Base-by-base conservation (phyloP, 2,113 vertebrate species). In the Boulengeromyrus knoepffleri region DNA sequence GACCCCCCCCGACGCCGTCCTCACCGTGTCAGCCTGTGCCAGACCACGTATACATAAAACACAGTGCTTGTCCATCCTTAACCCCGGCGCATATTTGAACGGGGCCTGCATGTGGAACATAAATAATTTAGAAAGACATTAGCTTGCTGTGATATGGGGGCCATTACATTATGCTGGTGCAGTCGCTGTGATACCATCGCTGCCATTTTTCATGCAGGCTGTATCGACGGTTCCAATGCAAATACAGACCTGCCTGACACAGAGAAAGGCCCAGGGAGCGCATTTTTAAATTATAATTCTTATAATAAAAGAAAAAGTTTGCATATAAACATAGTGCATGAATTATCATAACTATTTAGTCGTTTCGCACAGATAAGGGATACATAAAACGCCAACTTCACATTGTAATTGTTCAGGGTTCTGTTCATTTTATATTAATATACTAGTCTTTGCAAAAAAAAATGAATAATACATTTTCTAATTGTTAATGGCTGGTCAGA, bases 1-100 rank as follows among this genome's bases (percentile, higher is more conserved):
- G 27, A 56, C 53, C 88, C 86, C 90, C 91, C 88, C 91, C 90
- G 91, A 87, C 90, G 47, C 88, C 12, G n/a, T 50, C 88, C 31
- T 88, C 8, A 53, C 88, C 83, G 46, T 90, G 90, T 93, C 92
- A 93, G 91, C 19, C 88, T 85, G 42, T 31, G 31, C 45, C 39
- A 31, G 31, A 9, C 80, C 89, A 19, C 56, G 50, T 85, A 80
- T 12, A 85, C 77, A 85, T 89, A n/a, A 89, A 89, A 56, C 88
- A 77, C 49, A 19, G 88, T 17, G 9, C 87, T 62, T 52, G 52
- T 42, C 39, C 56, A 17, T 50, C 56, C 53, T 62, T 45, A 58
- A 66, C 52, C 49, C 19, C 39, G 21, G 52, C 12, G 56, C 31
- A 88, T 66, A 58, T 45, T 66, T 88, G 53, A 46, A 21, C 53